Evolutionary conservation across 2,888 invertebrate species (phyloP), one percentile per base, ranked within the genome.

Genomic region (Blomia tropicalis): DNA sequence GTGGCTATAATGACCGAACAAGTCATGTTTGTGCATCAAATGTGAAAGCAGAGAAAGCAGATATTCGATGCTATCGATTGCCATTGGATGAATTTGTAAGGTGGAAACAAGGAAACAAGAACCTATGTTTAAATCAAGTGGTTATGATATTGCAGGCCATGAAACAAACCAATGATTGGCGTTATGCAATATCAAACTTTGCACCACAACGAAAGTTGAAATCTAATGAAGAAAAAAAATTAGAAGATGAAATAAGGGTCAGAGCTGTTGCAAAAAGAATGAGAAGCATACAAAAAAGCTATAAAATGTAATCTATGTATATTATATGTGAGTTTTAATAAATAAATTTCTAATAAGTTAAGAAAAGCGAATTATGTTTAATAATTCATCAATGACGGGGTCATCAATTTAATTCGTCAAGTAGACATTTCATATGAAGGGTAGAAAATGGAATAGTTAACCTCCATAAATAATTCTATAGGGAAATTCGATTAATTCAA

Each of bases 41-140:
- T 64, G 87, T 56, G 32, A 56, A 56, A 25, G 56, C 56, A 2
- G 11, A 56, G 23, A 11, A 17, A 11, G 56, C 25, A 25, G 56
- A 30, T 25, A 56, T 67, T 89, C 0, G 91, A 88, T 74, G 85
- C 82, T 83, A 82, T 0, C 85, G 82, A 71, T 75, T 93, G 47
- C 93, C 93, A 0, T 72, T 93, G 4, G 87, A 89, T 69, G 75
- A 79, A 43, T 83, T 85, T 73, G 72, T 90, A 17, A 19, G 54
- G 60, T 66, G 54, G 56, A 17, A 17, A 22, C 41, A 30, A n/a
- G 62, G 62, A 3, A 25, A 36, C 11, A 41, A 29, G 11, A 22
- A 54, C 30, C 29, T 61, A 23, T 61, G 62, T 32, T 19, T 61
- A 2, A 61, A 61, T 43, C 62, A 61, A 14, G 56, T 61, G 54